Conservation (phyloP, 2,113 vertebrate genomes). For the Caracal caracal region DNA sequence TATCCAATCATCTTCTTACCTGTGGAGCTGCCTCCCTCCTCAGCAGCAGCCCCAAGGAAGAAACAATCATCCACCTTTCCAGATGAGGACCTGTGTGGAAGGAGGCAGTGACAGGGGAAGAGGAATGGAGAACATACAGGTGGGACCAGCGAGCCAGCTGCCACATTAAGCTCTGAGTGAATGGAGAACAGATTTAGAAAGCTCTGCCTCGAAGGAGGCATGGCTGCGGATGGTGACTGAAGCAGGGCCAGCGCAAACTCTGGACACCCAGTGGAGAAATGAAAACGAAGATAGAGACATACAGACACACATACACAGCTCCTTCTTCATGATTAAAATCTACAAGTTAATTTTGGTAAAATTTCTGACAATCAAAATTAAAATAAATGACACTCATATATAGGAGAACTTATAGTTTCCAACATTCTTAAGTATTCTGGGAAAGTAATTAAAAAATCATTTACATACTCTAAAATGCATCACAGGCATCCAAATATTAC, state of each 20-base stretch:
- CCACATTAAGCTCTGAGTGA: not conserved
- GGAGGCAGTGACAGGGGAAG: conserved; percentile 53
- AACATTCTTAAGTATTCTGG: not conserved
- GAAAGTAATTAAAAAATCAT: conserved; percentile 23
- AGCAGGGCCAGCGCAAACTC: not conserved
- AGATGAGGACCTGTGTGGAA: conserved; percentile 32
- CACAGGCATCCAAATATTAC: not conserved
- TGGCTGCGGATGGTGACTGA: not conserved
- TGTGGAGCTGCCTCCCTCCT: conserved; percentile 59
- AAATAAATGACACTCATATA: conserved; percentile 19
- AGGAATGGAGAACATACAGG: not conserved
- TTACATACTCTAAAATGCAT: not conserved
- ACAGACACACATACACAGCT: not conserved
- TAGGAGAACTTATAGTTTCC: not conserved
- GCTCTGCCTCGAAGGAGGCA: not conserved
- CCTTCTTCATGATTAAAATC: not conserved
- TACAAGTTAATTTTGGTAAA: conserved; percentile 17
- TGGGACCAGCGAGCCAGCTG: not conserved
- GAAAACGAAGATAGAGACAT: not conserved
- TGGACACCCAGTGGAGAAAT: not conserved
- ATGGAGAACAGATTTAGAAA: not conserved
- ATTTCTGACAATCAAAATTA: not conserved
- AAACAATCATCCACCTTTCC: conserved; percentile 48
- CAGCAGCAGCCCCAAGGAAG: conserved; percentile 50
- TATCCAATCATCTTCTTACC: conserved; percentile 27